Base-by-base conservation (phyloP, 2,113 vertebrate species). In the Malurus elegans region DNA sequence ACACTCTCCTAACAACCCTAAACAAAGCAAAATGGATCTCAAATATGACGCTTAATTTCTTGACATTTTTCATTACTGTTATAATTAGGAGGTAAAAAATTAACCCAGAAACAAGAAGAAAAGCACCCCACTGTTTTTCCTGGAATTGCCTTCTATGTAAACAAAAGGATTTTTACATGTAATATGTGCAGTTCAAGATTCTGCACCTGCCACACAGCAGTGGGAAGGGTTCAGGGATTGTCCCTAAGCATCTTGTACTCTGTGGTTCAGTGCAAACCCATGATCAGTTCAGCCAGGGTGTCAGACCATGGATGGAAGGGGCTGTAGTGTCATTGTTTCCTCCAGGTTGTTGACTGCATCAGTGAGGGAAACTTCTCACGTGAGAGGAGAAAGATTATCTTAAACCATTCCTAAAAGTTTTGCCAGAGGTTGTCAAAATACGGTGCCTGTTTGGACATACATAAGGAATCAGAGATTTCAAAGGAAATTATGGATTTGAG, bases 201-300 rank as follows among this genome's bases (percentile, higher is more conserved):
- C 21, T 29, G 32, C 28, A 61, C 42, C 25, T 58, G 51, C 38
- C 56, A 23, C 60, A 73, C n/a, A 28, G 11, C 42, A 62, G 25
- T 28, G 47, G 54, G 34, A 73, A 80, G 28, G 23, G 29, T 28
- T 65, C 45, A 14, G n/a, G 53, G 28, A 29, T 73, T 53, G 29
- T 83, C 31, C n/a, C n/a, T 65, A 45, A 73, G 19, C 17, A 18
- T 51, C 76, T 53, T 1, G 0, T 28, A 75, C 1, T 0, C 5
- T 1, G 2, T 19, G 21, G 9, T 9, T 73, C 45, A 31, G 14
- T 9, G 9, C 38, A 72, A 79, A 56, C 9, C 36, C 38, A 17
- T 2, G 8, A 69, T 24, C 48, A 72, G 24, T 31, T 64, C 53
- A 64, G 29, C 14, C 56, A 79, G 42, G 16, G 4, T 17, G 8